These are phyloP conservation scores for Aphelinus certus DNA, from an alignment of 1,140 invertebrate genomes.

Conservation along the genomic window DNA sequence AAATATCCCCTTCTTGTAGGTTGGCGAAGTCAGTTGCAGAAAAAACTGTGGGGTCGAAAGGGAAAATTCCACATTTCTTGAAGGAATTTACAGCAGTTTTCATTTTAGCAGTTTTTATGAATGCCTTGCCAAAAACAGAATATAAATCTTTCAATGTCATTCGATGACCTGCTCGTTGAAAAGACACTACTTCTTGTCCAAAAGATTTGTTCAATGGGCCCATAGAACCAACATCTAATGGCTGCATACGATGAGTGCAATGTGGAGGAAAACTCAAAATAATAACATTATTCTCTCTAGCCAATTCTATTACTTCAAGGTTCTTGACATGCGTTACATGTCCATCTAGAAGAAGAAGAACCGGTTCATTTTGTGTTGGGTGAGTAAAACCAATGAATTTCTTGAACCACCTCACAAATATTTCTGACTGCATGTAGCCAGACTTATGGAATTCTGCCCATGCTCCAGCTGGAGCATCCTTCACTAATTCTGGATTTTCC, in stretches of 20 bases:
- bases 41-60: too few relatives aligned
- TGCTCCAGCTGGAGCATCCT: slow-evolving; percentile 1
- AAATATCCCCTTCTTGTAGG: too few relatives aligned
- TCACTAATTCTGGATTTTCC: slow-evolving; percentile 31
- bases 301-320: slow-evolving; percentile 30
- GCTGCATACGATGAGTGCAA: too few relatives aligned
- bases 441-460: too few relatives aligned
- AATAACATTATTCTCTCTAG: slow-evolving; percentile 42
- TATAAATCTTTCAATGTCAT: slow-evolving; percentile 51
- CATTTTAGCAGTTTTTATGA: too few relatives aligned
- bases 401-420: too few relatives aligned
- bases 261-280: too few relatives aligned
- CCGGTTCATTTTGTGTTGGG: slow-evolving; percentile 39
- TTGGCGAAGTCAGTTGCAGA: background rate
- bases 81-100: slow-evolving; percentile 52
- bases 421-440: too few relatives aligned
- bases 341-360: slow-evolving; percentile 49
- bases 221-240: slow-evolving; percentile 55
- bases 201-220: slow-evolving; percentile 44
- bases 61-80: slow-evolving; percentile 49
- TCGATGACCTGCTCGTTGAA: slow-evolving; percentile 45
- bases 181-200: slow-evolving; percentile 51
- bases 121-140: too few relatives aligned
- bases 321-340: too few relatives aligned
- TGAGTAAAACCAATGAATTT: slow-evolving; percentile 6